A percentile compares a stretch with the other conserved stretches of the same genome.
phyloP scores from a whole-genome alignment of 2,113 vertebrate species.

The Melanerpes formicivorus region DNA sequence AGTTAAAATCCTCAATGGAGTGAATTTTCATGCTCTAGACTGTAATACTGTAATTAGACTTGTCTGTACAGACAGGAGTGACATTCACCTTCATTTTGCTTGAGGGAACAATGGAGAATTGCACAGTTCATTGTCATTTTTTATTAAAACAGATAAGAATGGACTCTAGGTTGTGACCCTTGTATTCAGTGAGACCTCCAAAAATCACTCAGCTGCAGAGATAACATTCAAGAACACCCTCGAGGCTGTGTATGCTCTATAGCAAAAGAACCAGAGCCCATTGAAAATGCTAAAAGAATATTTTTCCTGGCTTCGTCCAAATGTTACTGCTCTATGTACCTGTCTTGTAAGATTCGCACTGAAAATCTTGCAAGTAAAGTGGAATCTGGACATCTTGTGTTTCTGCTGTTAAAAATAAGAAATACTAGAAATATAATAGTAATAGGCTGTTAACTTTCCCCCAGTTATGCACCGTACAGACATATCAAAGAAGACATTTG shows the following conservation, averaged over 20 bases:
- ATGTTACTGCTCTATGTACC: constrained; percentile 16
- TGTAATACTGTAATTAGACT: constrained; percentile 31
- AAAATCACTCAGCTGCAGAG: constrained; percentile 71
- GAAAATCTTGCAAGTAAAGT: constrained; percentile 1
- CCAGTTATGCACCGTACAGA: background rate
- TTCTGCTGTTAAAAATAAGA: background rate
- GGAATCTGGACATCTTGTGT: background rate
- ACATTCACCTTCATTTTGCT: constrained; percentile 44
- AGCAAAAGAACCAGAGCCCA: background rate
- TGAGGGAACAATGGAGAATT: constrained; percentile 50
- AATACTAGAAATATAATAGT: background rate
- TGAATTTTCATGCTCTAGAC: constrained; percentile 5
- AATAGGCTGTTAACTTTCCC: background rate
- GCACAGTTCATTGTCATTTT: constrained; percentile 74
- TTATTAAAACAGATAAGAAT: constrained; percentile 77
- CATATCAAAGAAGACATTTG: background rate
- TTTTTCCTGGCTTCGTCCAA: background rate
- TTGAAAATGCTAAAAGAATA: constrained; percentile 17
- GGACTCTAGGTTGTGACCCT: constrained; percentile 74
- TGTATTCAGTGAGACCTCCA: constrained; percentile 71
- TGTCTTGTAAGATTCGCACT: constrained; percentile 26
- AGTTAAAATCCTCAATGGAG: constrained; percentile 2
- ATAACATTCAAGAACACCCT: constrained; percentile 72
- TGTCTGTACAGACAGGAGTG: constrained; percentile 9
- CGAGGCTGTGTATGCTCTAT: constrained; percentile 6